A percentile compares a stretch with the other conserved stretches of the same genome.
These are phyloP conservation scores for Holacanthus passer DNA, from an alignment of 2,113 vertebrate species.

Conservation along the genomic window DNA sequence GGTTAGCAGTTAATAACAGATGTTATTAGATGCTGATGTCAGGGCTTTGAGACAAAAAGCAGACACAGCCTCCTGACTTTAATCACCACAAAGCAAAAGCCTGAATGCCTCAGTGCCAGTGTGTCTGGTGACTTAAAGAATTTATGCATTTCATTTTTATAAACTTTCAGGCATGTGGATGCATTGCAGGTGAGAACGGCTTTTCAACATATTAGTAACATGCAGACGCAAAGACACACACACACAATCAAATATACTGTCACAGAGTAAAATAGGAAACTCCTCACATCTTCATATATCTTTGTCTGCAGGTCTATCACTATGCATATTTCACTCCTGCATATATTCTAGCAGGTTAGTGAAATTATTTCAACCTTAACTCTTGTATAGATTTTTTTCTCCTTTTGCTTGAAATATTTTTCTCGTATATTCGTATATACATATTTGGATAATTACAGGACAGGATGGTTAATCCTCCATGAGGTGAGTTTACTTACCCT, in stretches of 20 bases:
- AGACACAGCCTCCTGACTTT: no score
- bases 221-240: background rate
- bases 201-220: background rate
- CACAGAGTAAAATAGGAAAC: no score
- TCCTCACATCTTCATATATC: no score
- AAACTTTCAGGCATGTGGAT: background rate
- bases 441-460: background rate
- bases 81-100: no score
- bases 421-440: no score
- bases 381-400: background rate
- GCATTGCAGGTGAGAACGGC: background rate
- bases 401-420: background rate
- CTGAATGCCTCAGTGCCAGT: no score
- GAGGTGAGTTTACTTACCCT: background rate
- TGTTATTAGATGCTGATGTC: no score
- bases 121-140: no score
- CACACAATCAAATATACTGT: background rate
- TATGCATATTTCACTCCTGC: background rate
- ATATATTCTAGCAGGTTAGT: background rate
- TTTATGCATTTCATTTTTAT: background rate
- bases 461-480: background rate
- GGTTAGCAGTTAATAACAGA: no score
- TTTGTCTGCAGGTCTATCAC: no score
- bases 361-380: background rate
- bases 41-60: no score